Conservation (phyloP, 2,888 invertebrate species). For the Anaspis maculata region DNA sequence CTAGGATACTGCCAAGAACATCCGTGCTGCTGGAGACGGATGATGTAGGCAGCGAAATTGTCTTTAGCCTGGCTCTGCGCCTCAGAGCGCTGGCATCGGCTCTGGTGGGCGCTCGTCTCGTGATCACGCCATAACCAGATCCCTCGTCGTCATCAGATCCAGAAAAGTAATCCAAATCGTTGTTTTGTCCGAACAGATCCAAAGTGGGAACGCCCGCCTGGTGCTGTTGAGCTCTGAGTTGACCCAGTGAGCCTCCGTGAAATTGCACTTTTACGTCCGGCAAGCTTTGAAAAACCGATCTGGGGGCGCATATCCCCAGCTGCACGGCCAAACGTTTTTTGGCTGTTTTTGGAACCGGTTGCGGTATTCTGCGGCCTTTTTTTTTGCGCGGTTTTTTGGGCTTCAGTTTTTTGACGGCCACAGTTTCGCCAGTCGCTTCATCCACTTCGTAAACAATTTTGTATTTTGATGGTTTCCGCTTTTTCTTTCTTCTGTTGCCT, state of each 20-base stretch:
- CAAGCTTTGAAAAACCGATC: constrained; percentile 30
- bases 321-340: constrained; percentile 46
- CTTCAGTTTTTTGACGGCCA: constrained; percentile 46
- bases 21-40: constrained; percentile 47
- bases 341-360: constrained; percentile 33
- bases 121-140: constrained; percentile 21
- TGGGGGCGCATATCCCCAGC: constrained; percentile 43
- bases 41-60: constrained; percentile 37
- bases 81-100: constrained; percentile 36
- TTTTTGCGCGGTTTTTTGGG: constrained; percentile 28
- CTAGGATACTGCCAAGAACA: constrained; percentile 60
- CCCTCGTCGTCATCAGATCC: constrained; percentile 18
- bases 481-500: constrained; percentile 27
- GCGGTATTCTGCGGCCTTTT: constrained; percentile 11
- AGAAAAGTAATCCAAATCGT: constrained; percentile 64
- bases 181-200: constrained; percentile 57
- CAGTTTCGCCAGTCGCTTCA: constrained; percentile 50
- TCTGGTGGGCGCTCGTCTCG: constrained; percentile 41
- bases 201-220: constrained; percentile 49
- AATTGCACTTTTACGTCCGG: constrained; percentile 32
- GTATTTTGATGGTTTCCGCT: constrained; percentile 46
- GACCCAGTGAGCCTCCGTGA: constrained; percentile 8
- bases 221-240: constrained; percentile 23
- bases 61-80: constrained; percentile 43
- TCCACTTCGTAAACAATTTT: constrained; percentile 60